Evolutionary conservation across 2,113 vertebrate genomes (phyloP).

Genomic region (Apodemus speciosus): DNA sequence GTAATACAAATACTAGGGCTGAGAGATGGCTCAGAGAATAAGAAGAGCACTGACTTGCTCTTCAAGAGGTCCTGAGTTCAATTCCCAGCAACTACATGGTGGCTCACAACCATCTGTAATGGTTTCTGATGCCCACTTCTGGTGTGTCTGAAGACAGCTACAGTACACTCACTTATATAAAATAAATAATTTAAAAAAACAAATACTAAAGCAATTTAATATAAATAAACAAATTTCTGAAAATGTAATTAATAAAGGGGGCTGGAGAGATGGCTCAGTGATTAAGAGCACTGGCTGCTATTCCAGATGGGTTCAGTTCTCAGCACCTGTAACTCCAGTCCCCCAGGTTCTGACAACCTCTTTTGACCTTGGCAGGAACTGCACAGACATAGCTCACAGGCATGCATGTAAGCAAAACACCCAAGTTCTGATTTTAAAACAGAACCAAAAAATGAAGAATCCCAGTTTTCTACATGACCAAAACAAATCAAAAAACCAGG

Average conservation of each 20-base stretch:
- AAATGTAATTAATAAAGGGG: not conserved
- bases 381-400: not conserved
- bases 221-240: not conserved
- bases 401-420: not conserved
- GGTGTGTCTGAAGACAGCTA: too few relatives aligned
- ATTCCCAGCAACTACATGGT: too few relatives aligned
- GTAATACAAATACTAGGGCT: not conserved
- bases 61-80: too few relatives aligned
- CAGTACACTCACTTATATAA: too few relatives aligned
- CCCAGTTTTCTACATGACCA: constrained; percentile 19
- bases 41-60: too few relatives aligned
- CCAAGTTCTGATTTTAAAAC: not conserved
- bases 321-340: not conserved
- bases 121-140: too few relatives aligned
- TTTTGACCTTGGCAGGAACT: not conserved
- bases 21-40: too few relatives aligned
- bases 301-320: not conserved
- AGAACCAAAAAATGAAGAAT: constrained; percentile 8
- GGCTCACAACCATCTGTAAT: too few relatives aligned
- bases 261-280: not conserved
- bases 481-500: constrained; percentile 21
- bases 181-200: too few relatives aligned
- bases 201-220: not conserved
- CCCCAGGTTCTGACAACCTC: not conserved
- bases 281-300: not conserved